Conservation (phyloP, 2,797 vertebrate genomes). For the Eulemur coronatus region DNA sequence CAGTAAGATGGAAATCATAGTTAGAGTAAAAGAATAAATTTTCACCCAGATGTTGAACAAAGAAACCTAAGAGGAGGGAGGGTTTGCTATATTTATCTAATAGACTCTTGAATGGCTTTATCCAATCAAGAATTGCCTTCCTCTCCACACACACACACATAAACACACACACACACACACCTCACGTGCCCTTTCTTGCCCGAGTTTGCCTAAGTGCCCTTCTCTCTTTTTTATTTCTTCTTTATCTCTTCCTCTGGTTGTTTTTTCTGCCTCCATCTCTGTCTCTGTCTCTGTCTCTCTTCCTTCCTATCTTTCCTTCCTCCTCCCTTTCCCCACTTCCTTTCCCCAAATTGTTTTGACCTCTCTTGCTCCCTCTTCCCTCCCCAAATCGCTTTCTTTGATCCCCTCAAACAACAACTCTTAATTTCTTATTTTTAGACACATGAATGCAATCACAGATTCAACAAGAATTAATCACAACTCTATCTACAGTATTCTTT, state of each 20-base stretch:
- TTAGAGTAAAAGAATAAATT: not conserved
- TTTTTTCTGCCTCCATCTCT: not conserved
- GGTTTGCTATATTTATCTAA: not conserved
- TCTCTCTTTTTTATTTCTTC: not conserved
- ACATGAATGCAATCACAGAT: not conserved
- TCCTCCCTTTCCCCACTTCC: fast-evolving
- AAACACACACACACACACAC: not conserved
- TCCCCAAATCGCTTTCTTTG: not conserved
- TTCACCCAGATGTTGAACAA: not conserved
- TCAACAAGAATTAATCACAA: not conserved
- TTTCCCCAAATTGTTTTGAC: not conserved
- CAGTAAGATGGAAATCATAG: not conserved
- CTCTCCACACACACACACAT: not conserved
- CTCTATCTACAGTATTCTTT: not conserved
- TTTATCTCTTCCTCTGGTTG: not conserved
- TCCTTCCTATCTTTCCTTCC: not conserved
- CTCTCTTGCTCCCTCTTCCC: not conserved
- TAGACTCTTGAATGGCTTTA: not conserved
- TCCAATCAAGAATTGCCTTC: not conserved
- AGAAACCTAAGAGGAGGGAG: not conserved
- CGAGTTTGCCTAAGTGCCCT: not conserved
- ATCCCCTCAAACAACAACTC: not conserved
- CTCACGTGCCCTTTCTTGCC: not conserved
- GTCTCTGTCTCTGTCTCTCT: not conserved
- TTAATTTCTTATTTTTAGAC: not conserved